A percentile compares a stretch with the other conserved stretches of the same genome.
Conservation (phyloP, 2,113 vertebrate genomes). For the Poicephalus gulielmi region DNA sequence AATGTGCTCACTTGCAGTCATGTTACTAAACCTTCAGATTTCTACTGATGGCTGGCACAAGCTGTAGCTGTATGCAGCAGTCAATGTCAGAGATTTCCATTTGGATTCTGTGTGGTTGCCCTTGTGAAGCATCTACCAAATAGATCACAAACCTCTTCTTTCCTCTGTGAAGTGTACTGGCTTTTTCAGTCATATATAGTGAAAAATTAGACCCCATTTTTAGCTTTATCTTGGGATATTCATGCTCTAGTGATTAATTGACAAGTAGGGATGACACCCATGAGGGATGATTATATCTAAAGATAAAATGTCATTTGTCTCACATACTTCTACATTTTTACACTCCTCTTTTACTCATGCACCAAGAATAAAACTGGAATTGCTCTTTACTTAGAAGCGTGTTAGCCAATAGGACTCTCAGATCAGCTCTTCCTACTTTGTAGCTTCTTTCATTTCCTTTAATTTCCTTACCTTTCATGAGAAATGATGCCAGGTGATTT, state of each 20-base stretch:
- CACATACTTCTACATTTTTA: conserved; percentile 1
- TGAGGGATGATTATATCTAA: conserved; percentile 41
- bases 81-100: neutral
- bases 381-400: neutral
- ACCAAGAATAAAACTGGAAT: neutral
- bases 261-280: neutral
- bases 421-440: neutral
- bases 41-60: neutral
- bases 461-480: conserved; percentile 51
- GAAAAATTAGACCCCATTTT: conserved; percentile 50
- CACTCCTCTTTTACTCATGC: neutral
- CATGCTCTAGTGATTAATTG: conserved; percentile 30
- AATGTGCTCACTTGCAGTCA: neutral
- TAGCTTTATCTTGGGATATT: conserved; percentile 33
- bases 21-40: neutral
- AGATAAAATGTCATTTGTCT: conserved; percentile 61
- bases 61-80: neutral
- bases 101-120: neutral
- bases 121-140: neutral
- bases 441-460: conserved; percentile 47
- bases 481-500: neutral
- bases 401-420: neutral
- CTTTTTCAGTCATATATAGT: conserved; percentile 10
- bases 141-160: neutral
- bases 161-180: neutral